Conservation (phyloP, 2,113 vertebrate species). For the human region GRCh38 chr16:75201501-75202000, state of each 20-base stretch:
- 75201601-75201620: not conserved
- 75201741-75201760: not conserved
- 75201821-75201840: not conserved
- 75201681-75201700: not conserved
- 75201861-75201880: not conserved
- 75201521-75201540: not conserved
- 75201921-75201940: not conserved
- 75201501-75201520: not conserved
- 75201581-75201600: too few species aligned
- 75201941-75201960: not conserved
- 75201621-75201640: not conserved
- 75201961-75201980: not conserved
- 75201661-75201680: not conserved
- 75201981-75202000: not conserved
- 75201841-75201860: not conserved
- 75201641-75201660: not conserved
- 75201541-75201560: not conserved
- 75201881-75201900: not conserved
- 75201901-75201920: not conserved
- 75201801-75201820: not conserved
- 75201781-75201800: not conserved
- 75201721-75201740: not conserved
- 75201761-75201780: not conserved
- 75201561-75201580: not conserved
- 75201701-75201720: not conserved